These are phyloP conservation scores for Bombus affinis DNA, from an alignment of 1,140 invertebrate species.

Conservation along the genomic window DNA sequence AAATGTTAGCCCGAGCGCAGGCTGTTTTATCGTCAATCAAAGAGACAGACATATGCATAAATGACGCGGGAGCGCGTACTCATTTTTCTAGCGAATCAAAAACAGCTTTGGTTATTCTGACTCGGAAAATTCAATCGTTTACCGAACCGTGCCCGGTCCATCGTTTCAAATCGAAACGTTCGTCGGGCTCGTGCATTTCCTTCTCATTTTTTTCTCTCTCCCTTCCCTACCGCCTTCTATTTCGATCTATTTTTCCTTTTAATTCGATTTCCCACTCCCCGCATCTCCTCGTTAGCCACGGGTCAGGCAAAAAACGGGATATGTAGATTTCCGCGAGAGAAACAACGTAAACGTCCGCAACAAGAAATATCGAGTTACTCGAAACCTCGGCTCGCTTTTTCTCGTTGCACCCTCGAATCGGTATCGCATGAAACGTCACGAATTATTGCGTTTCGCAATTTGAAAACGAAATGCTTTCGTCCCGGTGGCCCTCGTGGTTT, in stretches of 20 bases:
- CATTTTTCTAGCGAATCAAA: slow-evolving; percentile 12
- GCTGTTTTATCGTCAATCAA: slow-evolving; percentile 9
- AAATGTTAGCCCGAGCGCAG: background rate
- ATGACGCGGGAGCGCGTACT: background rate
- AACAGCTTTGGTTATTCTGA: slow-evolving; percentile 26
- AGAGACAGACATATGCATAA: background rate
- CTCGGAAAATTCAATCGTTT: slow-evolving; percentile 9
- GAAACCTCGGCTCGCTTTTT: background rate
- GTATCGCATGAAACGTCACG: slow-evolving; percentile 22
- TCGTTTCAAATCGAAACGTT: background rate
- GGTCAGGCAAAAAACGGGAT: slow-evolving; percentile 10
- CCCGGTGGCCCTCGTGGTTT: no score
- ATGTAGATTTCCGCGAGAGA: slow-evolving; percentile 2
- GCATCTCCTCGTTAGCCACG: slow-evolving; percentile 1
- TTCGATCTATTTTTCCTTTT: slow-evolving; percentile 33
- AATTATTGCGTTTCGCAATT: slow-evolving; percentile 21
- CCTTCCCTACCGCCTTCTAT: background rate
- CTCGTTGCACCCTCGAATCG: background rate
- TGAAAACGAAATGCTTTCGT: background rate
- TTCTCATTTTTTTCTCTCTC: background rate
- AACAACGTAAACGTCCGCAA: slow-evolving; percentile 9
- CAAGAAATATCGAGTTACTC: slow-evolving; percentile 34
- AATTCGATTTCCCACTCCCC: background rate
- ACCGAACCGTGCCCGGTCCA: background rate
- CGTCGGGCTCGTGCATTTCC: background rate